phyloP scores from a whole-genome alignment of 2,113 vertebrate species.

The Oncorhynchus clarkii region DNA sequence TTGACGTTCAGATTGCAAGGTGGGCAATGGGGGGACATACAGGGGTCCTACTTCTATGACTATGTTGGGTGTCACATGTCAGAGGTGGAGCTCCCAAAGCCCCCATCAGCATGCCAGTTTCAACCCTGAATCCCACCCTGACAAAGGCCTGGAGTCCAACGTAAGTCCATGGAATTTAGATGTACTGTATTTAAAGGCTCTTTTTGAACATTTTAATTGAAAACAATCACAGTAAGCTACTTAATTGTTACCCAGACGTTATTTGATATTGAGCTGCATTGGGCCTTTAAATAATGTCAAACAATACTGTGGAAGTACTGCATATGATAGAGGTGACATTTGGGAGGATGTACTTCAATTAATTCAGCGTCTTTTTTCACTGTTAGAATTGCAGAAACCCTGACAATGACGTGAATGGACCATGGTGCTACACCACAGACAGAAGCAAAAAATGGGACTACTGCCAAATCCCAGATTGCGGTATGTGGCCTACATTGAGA shows the following conservation, averaged over 20 bases:
- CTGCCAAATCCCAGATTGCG: conserved; percentile 85
- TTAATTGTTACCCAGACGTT: too few species aligned
- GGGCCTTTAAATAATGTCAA: not conserved
- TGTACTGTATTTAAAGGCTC: not conserved
- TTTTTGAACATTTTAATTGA: too few species aligned
- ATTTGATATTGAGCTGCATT: too few species aligned
- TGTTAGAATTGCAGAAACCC: conserved; percentile 91
- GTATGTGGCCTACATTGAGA: conserved; percentile 63
- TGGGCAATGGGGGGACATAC: conserved; percentile 76
- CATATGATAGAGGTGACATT: too few species aligned
- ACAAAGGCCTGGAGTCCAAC: conserved; percentile 81
- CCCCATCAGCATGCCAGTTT: conserved; percentile 83
- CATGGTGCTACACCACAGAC: conserved; percentile 94
- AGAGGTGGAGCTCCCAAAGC: conserved; percentile 81
- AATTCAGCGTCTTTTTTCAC: not conserved
- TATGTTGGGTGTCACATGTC: conserved; percentile 77
- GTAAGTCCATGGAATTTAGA: conserved; percentile 65
- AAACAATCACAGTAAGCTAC: too few species aligned
- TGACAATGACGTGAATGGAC: conserved; percentile 86
- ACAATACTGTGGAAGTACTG: not conserved
- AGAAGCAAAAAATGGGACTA: conserved; percentile 84
- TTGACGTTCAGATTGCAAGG: conserved; percentile 78
- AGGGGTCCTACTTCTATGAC: conserved; percentile 82
- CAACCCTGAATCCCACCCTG: conserved; percentile 77
- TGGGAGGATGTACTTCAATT: not conserved